Evolutionary conservation across 2,797 vertebrate species (phyloP), one percentile per base, ranked within the genome.

Genomic region (Tadarida brasiliensis): DNA sequence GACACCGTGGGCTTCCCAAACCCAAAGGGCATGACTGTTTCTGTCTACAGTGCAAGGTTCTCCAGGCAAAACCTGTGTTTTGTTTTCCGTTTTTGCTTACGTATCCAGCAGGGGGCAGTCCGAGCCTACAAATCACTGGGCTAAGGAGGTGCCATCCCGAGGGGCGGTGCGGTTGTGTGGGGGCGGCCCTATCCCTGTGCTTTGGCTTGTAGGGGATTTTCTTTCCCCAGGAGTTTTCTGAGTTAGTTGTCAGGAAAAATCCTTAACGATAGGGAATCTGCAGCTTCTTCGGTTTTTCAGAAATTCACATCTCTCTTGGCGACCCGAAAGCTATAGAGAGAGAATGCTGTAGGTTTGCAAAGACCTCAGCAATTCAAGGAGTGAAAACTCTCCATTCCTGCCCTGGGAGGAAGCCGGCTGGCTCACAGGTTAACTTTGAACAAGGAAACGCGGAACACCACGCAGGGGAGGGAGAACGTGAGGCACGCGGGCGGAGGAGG

Each of bases 71-170:
- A 2, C 44, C 59, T 2, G 6, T 1, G 24, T 47, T 78, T 26
- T 44, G 9, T 14, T n/a, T 39, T 39, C 11, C 24, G 22, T 24
- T 10, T 26, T 49, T 63, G 47, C 54, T 7, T 20, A 74, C 39
- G 0, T 10, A 8, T 96, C 97, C 98, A 97, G 95, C 51, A 98
- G 98, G 68, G 97, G 98, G 98, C 98, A 97, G 96, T 30, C n/a
- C 30, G 33, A 91, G 73, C 96, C 97, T 80, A 94, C 49, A n/a
- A 39, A 24, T 14, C 24, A 30, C 30, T 9, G 44, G 30, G 14
- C n/a, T 17, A 11, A 4, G 2, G 7, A 3, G 4, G 49, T 15
- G 11, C 0, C 28, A 22, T 49, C 30, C 24, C 0, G 33, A 28
- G 4, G 51, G 8, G 35, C 19, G 0, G n/a, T 39, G 35, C 19